These are phyloP conservation scores for Sinonovacula constricta DNA, from an alignment of 1,140 invertebrate genomes.

Conservation along the genomic window DNA sequence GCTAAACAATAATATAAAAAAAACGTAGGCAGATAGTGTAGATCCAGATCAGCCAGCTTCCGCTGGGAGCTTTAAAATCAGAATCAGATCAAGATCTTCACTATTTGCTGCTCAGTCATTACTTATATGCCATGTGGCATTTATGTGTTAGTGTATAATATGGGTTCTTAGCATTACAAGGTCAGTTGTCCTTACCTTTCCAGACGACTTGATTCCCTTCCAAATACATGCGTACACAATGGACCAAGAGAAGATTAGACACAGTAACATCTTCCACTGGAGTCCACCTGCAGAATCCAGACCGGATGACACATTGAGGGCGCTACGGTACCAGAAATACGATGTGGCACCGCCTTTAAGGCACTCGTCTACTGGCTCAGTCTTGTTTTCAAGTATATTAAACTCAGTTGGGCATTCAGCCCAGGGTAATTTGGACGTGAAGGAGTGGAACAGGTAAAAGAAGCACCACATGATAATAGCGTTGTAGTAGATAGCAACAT, in stretches of 20 bases:
- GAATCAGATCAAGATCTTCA: too few species aligned
- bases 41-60: too few species aligned
- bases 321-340: constrained; percentile 73
- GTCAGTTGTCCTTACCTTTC: constrained; percentile 85
- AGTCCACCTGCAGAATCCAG: constrained; percentile 82
- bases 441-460: constrained; percentile 87
- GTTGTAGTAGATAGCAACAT: constrained; percentile 99
- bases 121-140: too few species aligned
- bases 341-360: constrained; percentile 67
- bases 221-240: constrained; percentile 98
- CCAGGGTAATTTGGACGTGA: constrained; percentile 88
- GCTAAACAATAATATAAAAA: too few species aligned
- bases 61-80: too few species aligned
- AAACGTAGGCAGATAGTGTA: too few species aligned
- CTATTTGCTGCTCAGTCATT: too few species aligned
- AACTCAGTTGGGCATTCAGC: constrained; percentile 85
- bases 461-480: constrained; percentile 98
- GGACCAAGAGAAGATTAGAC: constrained; percentile 94
- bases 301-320: constrained; percentile 68
- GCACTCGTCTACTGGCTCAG: constrained; percentile 63
- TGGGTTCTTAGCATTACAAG: too few species aligned
- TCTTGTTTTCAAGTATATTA: constrained; percentile 51
- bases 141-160: too few species aligned
- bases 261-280: constrained; percentile 95
- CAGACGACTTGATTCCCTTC: constrained; percentile 97